Percentiles rank a stretch among this genome's conserved stretches.
phyloP scores from a whole-genome alignment of 1,140 invertebrate species.

The Elymnias hypermnestra region DNA sequence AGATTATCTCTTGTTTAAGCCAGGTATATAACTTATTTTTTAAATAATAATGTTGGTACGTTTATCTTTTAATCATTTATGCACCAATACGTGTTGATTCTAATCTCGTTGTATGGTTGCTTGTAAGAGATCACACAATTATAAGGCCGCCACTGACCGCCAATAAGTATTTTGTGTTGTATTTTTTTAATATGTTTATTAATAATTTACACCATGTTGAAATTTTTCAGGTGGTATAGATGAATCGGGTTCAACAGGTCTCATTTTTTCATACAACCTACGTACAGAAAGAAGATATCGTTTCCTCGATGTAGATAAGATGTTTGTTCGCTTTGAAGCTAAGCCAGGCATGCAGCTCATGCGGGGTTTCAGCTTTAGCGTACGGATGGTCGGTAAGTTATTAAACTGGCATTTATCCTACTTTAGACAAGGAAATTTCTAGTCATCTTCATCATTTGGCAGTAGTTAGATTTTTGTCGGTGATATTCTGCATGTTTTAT shows the following conservation, averaged over 20 bases:
- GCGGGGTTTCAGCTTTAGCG: conserved; percentile 43
- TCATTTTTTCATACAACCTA: conserved; percentile 43
- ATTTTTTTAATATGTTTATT: no score
- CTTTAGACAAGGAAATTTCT: no score
- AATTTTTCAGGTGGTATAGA: conserved; percentile 40
- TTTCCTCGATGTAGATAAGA: conserved; percentile 44
- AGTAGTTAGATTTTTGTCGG: no score
- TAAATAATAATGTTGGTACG: no score
- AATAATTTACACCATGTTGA: no score
- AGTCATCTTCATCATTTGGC: no score
- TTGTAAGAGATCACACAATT: no score
- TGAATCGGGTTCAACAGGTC: conserved; percentile 33
- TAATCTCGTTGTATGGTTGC: no score
- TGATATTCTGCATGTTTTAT: neutral
- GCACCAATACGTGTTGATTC: no score
- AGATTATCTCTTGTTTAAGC: conserved; percentile 53
- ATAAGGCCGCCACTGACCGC: no score
- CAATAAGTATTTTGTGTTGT: no score
- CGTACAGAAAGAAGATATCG: conserved; percentile 32
- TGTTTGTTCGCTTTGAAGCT: conserved; percentile 54
- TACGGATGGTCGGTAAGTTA: conserved; percentile 50
- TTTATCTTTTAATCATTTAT: no score
- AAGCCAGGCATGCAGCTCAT: conserved; percentile 23
- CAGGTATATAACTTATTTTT: conserved; percentile 30
- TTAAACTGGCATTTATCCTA: neutral